Base-by-base conservation (phyloP, 92 coral and sea anemone genomes). In the Nematostella vectensis region DNA sequence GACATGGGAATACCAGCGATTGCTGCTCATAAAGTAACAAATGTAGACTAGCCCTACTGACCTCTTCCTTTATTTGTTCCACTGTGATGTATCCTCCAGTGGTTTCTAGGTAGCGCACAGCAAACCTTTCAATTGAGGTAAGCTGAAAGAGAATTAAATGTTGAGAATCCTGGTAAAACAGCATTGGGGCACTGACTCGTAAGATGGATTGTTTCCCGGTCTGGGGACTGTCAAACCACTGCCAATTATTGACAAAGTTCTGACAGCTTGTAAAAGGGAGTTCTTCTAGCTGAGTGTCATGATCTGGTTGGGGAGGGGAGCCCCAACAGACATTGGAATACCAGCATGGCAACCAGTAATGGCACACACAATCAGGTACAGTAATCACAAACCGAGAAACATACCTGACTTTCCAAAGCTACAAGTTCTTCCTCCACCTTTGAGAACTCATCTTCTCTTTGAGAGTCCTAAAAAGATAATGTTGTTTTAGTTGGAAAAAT, bases 21-120 rank as follows among this genome's bases (percentile, higher is more conserved):
- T n/a, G n/a, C n/a, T n/a, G n/a, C n/a, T n/a, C n/a, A n/a, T n/a
- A n/a, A n/a, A n/a, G n/a, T n/a, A n/a, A n/a, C n/a, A n/a, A n/a
- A n/a, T n/a, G n/a, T n/a, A n/a, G n/a, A n/a, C n/a, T n/a, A n/a
- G n/a, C n/a, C n/a, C n/a, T n/a, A n/a, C n/a, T n/a, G n/a, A 87
- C 98, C 85, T 81, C 76, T 56, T 87, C 87, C 27, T 82, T 84
- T 50, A 87, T 80, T 72, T 91, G 96, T 55, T 91, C 97, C 53
- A 71, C 65, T 2, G 93, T 87, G 44, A 81, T 69, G 59, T 87
- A 91, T 25, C 65, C 85, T 55, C 89, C 87, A 49, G 98, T 80
- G 16, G 80, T 70, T 70, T 91, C 98, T 33, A 87, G 68, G 69
- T 81, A 86, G 30, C 89, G 81, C 13, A 91, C 88, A 2, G 96